Percentiles rank a stretch among this genome's conserved stretches.
Evolutionary conservation across 2,888 invertebrate genomes (phyloP).

Genomic region (Nemotelus nigrinus): DNA sequence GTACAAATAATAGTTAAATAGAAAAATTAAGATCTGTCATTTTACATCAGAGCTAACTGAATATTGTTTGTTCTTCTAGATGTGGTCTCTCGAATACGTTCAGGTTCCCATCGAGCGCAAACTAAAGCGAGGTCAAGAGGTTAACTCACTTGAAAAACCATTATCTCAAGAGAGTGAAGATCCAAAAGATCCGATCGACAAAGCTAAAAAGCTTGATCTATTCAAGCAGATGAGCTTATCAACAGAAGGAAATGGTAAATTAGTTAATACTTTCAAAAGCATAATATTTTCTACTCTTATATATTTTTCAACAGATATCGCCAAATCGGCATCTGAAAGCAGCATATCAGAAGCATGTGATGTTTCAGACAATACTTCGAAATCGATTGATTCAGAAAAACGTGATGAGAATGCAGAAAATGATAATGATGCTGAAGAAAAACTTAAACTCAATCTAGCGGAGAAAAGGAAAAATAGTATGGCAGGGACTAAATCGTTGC

Average conservation of each 20-base stretch:
- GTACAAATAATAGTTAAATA: too few relatives aligned
- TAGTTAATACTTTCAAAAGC: too few relatives aligned
- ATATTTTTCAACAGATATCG: constrained; percentile 65
- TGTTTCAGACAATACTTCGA: constrained; percentile 76
- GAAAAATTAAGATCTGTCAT: too few relatives aligned
- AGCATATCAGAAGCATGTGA: constrained; percentile 82
- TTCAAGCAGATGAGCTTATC: constrained; percentile 86
- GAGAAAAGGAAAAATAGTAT: constrained; percentile 62
- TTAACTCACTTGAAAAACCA: constrained; percentile 66
- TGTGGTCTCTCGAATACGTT: constrained; percentile 97
- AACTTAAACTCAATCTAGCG: constrained; percentile 13
- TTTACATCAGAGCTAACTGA: too few relatives aligned
- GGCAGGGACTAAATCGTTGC: constrained; percentile 63
- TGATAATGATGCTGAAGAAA: constrained; percentile 31
- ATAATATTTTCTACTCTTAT: neutral
- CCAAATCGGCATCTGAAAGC: constrained; percentile 89
- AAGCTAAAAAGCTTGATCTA: constrained; percentile 66
- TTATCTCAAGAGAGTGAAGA: constrained; percentile 58
- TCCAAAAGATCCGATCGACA: constrained; percentile 57
- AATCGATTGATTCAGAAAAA: constrained; percentile 73
- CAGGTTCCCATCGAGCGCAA: constrained; percentile 74
- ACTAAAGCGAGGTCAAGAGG: constrained; percentile 63
- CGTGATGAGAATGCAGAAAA: constrained; percentile 45
- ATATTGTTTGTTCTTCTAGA: constrained; percentile 67
- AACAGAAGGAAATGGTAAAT: constrained; percentile 70